Evolutionary conservation across 2,113 vertebrate genomes (phyloP).

Genomic region (Phylloscopus trochiloides): DNA sequence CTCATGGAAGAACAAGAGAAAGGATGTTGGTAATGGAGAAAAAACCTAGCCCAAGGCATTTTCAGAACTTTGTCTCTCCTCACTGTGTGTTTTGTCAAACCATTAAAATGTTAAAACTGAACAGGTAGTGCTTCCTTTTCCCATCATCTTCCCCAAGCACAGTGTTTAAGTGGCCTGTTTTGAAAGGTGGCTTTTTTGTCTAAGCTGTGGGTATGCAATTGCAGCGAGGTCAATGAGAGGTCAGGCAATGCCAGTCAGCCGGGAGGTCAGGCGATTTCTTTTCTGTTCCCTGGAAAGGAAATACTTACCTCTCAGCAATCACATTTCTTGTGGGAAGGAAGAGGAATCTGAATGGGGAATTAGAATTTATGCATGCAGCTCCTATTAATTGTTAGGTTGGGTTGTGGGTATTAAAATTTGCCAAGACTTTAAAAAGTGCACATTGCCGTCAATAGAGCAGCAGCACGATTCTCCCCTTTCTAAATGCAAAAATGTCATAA

Average conservation of each 20-base stretch:
- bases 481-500: slow-evolving; percentile 23
- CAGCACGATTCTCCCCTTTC: rapidly evolving
- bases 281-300: slow-evolving; percentile 12
- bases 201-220: neutral
- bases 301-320: slow-evolving; percentile 9
- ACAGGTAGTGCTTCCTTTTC: neutral
- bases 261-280: neutral
- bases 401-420: neutral
- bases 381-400: slow-evolving; percentile 23
- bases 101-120: slow-evolving; percentile 9
- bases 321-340: slow-evolving; percentile 8
- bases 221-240: neutral
- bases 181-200: slow-evolving; percentile 33
- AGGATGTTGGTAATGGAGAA: neutral
- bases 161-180: neutral
- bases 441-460: neutral
- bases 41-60: neutral
- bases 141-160: neutral
- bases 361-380: neutral
- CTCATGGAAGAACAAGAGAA: neutral
- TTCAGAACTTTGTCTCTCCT: neutral
- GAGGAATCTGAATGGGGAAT: neutral
- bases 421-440: neutral
- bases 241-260: slow-evolving; percentile 29
- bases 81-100: neutral